phyloP scores from a whole-genome alignment of 1,140 invertebrate species.

The Drosophila azteca region DNA sequence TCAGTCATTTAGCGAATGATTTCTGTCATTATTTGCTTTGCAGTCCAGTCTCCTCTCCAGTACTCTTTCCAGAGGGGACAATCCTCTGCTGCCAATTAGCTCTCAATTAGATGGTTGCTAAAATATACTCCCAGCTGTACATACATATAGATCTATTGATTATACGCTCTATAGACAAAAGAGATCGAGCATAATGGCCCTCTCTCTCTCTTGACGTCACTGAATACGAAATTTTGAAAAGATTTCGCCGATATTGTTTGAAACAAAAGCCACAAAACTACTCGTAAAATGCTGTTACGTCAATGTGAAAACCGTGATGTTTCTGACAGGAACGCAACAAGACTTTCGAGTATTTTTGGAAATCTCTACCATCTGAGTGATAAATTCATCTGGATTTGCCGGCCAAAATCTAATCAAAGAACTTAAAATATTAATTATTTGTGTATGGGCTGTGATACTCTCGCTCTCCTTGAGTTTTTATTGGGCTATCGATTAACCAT shows the following conservation, averaged over 20 bases:
- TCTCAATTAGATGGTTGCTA: conserved; percentile 52
- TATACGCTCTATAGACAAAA: conserved; percentile 2
- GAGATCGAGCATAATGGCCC: background rate
- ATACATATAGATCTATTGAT: conserved; percentile 1
- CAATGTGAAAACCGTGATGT: too few relatives aligned
- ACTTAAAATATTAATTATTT: too few relatives aligned
- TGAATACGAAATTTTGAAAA: background rate
- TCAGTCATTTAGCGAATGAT: conserved; percentile 37
- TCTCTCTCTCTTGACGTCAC: conserved; percentile 27
- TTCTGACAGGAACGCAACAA: too few relatives aligned
- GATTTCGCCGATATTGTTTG: background rate
- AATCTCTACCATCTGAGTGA: too few relatives aligned
- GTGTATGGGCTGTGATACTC: too few relatives aligned
- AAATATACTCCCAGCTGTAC: too few relatives aligned
- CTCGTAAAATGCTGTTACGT: background rate
- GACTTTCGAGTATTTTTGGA: too few relatives aligned
- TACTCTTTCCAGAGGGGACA: conserved; percentile 42
- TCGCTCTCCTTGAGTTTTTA: too few relatives aligned
- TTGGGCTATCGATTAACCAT: too few relatives aligned
- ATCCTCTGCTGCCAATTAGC: conserved; percentile 50
- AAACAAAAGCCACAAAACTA: conserved; percentile 5
- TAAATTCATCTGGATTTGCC: too few relatives aligned
- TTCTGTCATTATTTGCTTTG: conserved; percentile 12
- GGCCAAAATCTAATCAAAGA: too few relatives aligned
- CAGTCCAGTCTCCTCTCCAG: conserved; percentile 8